Base-by-base conservation (phyloP, 1,140 invertebrate species). In the Hyles euphorbiae region DNA sequence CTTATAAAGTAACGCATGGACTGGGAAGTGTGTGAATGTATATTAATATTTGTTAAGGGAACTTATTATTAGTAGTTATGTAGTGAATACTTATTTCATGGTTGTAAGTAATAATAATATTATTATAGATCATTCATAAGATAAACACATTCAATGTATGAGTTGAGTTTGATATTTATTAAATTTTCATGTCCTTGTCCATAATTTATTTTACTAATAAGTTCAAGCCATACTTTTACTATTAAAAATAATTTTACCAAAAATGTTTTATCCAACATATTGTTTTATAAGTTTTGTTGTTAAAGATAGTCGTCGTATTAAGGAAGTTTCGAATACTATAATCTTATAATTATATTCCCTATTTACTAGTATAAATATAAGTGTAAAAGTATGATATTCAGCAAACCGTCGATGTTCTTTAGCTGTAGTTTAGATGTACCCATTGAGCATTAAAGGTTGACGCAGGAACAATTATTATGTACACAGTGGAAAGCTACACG, bases 351-450 rank as follows among this genome's bases (percentile, higher is more conserved):
- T 22, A 22, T 22, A 22, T 22, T 22, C 22, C 22, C 22, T 22
- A 22, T 22, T 22, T 22, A 22, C 22, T 22, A 22, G 2, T 2
- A 22, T 22, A 22, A 22, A 2, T 0, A 22, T 44, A 11, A 12
- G 36, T 54, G 43, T 54, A 54, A 44, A 22, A 34, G 6, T 44
- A 53, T 33, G 36, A 10, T 12, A 65, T 78, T 83, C 79, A 83
- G 78, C 46, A 76, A 85, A 74, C 82, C 82, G 82, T 87, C 81
- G 67, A 80, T 74, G 74, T 82, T 76, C 36, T 44, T 72, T 78
- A 80, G 72, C 51, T 74, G 63, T 83, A 83, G 76, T 66, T 49
- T 52, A 52, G 34, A 33, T 63, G 64, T 11, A 61, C 61, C 47
- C 34, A 63, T 60, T 67, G 55, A 74, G 70, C 74, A 76, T 68